Evolutionary conservation across 2,113 vertebrate genomes (phyloP).

Genomic region (Chaetorhynchus papuensis): DNA sequence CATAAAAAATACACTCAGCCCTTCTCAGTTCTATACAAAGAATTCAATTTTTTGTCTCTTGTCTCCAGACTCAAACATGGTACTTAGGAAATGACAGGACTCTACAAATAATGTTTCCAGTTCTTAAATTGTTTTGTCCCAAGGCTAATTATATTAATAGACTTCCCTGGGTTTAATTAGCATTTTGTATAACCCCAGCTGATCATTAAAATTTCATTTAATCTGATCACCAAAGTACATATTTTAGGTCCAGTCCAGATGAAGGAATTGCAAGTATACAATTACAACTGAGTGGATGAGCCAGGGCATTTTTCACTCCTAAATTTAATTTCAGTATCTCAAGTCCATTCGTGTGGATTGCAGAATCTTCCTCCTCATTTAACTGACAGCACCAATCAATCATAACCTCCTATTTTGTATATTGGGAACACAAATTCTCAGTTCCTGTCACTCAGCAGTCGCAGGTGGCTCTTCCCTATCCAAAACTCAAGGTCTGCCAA

Average conservation of each 20-base stretch:
- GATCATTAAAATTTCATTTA: slow-evolving; percentile 24
- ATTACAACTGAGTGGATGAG: slow-evolving; percentile 16
- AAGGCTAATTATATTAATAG: slow-evolving; percentile 35
- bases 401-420: neutral
- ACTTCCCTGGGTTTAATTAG: slow-evolving; percentile 40
- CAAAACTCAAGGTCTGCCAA: neutral
- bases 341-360: slow-evolving; percentile 28
- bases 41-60: neutral
- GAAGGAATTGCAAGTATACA: neutral
- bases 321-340: slow-evolving; percentile 43
- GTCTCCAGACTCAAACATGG: neutral
- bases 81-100: neutral
- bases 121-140: slow-evolving; percentile 8
- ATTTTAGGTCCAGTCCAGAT: slow-evolving; percentile 7
- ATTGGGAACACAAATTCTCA: neutral
- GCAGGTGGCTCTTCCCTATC: neutral
- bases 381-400: neutral
- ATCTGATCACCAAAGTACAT: slow-evolving; percentile 24
- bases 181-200: slow-evolving; percentile 35
- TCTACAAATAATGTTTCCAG: slow-evolving; percentile 34
- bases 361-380: neutral
- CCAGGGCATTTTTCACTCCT: slow-evolving; percentile 21
- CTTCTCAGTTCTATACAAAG: neutral
- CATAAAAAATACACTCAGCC: neutral
- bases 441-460: neutral